phyloP scores from a whole-genome alignment of 1,140 invertebrate species.

The Zaprionus vittiger region DNA sequence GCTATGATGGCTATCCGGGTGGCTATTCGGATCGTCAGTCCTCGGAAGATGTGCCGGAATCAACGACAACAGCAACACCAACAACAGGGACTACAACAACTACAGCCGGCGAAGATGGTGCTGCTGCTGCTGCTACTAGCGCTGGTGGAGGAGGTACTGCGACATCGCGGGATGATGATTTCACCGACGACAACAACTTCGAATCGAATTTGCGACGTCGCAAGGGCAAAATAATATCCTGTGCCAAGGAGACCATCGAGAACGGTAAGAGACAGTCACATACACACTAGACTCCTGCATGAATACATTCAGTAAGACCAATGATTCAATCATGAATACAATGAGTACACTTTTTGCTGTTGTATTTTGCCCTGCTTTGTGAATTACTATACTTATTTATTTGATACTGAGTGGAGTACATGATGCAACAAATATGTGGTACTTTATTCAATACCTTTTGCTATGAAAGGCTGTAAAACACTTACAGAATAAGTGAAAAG shows the following conservation, averaged over 20 bases:
- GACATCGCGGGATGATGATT: constrained; percentile 68
- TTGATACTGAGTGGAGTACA: too few species aligned
- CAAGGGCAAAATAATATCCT: constrained; percentile 84
- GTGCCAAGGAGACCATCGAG: constrained; percentile 84
- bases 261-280: constrained; percentile 68
- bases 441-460: too few species aligned
- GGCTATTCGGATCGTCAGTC: constrained; percentile 66
- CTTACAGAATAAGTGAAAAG: too few species aligned
- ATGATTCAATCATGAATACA: too few species aligned
- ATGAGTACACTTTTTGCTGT: too few species aligned
- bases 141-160: constrained; percentile 18
- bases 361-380: too few species aligned
- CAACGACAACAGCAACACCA: constrained; percentile 49
- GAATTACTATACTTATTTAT: too few species aligned
- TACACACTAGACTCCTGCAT: not conserved
- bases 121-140: not conserved
- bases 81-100: constrained; percentile 49
- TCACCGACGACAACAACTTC: constrained; percentile 82
- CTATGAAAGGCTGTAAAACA: too few species aligned
- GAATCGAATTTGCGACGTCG: constrained; percentile 84
- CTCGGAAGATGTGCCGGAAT: constrained; percentile 80
- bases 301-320: too few species aligned
- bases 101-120: constrained; percentile 53
- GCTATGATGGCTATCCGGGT: constrained; percentile 10
- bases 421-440: too few species aligned